Evolutionary conservation across 2,113 vertebrate species (phyloP).

Genomic region (Alces alces): DNA sequence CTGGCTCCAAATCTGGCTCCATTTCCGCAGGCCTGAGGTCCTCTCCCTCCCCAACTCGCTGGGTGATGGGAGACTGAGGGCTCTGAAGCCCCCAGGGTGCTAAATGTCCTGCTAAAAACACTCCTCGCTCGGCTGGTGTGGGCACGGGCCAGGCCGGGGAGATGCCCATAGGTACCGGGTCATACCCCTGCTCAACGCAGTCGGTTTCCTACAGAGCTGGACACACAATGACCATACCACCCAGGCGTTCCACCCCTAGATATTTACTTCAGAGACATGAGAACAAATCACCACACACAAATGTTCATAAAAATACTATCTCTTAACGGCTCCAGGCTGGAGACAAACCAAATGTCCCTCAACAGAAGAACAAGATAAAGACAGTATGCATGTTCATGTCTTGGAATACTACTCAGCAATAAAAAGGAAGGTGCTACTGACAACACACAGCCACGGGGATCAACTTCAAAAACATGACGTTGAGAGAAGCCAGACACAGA

Average conservation of each 20-base stretch:
- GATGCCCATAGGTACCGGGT: too few relatives aligned
- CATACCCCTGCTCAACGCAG: background rate
- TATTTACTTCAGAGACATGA: background rate
- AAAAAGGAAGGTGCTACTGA: background rate
- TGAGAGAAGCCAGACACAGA: background rate
- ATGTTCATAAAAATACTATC: background rate
- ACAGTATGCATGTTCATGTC: background rate
- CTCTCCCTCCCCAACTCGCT: background rate
- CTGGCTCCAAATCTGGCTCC: background rate
- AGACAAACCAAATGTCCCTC: background rate
- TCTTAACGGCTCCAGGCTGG: background rate
- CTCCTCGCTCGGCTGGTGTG: background rate
- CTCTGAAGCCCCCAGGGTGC: rapidly evolving
- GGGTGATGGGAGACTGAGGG: too few relatives aligned
- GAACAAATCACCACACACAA: background rate
- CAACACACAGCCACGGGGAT: rapidly evolving
- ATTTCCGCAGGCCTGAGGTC: background rate
- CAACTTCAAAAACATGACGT: background rate
- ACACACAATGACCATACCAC: background rate
- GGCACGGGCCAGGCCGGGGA: background rate
- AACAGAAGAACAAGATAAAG: background rate
- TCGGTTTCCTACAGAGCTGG: background rate
- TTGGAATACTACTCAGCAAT: background rate
- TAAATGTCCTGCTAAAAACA: background rate
- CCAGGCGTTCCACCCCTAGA: background rate